phyloP scores from a whole-genome alignment of 2,797 vertebrate species.

The Kryptopterus vitreolus region DNA sequence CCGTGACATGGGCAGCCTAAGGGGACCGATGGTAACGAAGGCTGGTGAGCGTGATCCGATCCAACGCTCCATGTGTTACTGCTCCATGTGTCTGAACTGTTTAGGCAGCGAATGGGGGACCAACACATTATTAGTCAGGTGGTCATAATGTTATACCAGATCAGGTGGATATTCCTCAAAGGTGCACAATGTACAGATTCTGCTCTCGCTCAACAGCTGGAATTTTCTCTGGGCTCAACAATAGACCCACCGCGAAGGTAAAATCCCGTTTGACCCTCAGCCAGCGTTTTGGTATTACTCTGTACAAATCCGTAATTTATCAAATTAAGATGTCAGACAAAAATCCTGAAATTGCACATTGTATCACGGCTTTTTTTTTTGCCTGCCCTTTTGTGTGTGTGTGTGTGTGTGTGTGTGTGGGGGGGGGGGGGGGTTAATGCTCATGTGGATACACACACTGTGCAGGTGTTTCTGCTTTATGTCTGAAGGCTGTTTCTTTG shows the following conservation, averaged over 20 bases:
- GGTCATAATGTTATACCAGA: no score
- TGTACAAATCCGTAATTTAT: slow-evolving; percentile 24
- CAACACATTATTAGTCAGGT: no score
- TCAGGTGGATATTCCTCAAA: no score
- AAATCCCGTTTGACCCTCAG: slow-evolving; percentile 29
- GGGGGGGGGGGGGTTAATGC: slow-evolving; percentile 28
- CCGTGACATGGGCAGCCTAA: no score
- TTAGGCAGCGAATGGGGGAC: no score
- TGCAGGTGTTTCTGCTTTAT: slow-evolving; percentile 42
- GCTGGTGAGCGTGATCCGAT: no score
- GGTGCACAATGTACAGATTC: not conserved
- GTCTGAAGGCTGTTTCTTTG: slow-evolving; percentile 29
- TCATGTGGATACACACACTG: slow-evolving; percentile 1
- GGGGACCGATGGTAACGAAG: no score
- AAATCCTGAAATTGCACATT: slow-evolving; percentile 18
- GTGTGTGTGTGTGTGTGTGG: not conserved
- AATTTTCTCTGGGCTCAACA: not conserved
- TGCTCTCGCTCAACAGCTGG: not conserved
- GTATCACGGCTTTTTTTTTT: not conserved
- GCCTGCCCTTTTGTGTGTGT: slow-evolving; percentile 16
- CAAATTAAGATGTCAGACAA: slow-evolving; percentile 11
- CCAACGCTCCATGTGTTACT: no score
- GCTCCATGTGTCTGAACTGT: no score
- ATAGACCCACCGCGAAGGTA: not conserved
- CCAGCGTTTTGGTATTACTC: not conserved